These are phyloP conservation scores for Enteromius mattozi DNA, from an alignment of 2,797 vertebrate species.

Conservation along the genomic window DNA sequence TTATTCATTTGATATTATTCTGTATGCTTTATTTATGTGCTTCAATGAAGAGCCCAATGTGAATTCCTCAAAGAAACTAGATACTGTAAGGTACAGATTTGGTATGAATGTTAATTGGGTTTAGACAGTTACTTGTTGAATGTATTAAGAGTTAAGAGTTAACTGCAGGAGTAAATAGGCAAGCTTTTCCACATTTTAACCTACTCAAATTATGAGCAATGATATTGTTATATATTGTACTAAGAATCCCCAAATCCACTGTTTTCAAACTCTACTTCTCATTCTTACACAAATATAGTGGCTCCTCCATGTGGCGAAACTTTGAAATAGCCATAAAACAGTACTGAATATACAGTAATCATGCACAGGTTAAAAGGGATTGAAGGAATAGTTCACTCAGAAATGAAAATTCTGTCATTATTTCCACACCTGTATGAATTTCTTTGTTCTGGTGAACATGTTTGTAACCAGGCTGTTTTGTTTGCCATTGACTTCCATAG, in stretches of 20 bases:
- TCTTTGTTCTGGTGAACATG: too few species aligned
- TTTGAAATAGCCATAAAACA: not conserved
- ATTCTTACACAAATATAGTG: not conserved
- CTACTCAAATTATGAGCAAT: not conserved
- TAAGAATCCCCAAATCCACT: not conserved
- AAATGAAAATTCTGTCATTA: too few species aligned
- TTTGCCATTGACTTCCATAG: too few species aligned
- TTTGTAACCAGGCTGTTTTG: too few species aligned
- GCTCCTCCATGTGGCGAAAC: conserved; percentile 30
- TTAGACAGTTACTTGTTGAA: not conserved
- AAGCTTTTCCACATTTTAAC: not conserved
- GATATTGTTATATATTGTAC: not conserved
- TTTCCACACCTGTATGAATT: too few species aligned
- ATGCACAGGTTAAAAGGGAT: not conserved
- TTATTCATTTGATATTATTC: conserved; percentile 36
- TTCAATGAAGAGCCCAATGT: not conserved
- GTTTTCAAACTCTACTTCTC: not conserved
- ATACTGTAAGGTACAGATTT: not conserved
- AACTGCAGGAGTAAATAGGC: not conserved
- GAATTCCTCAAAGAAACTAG: not conserved
- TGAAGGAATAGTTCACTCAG: too few species aligned
- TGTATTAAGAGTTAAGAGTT: not conserved
- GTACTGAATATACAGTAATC: not conserved
- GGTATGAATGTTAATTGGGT: not conserved
- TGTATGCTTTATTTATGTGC: conserved; percentile 39